Evolutionary conservation across 2,888 invertebrate species (phyloP).

Genomic region (Ormyrus pomaceus): DNA sequence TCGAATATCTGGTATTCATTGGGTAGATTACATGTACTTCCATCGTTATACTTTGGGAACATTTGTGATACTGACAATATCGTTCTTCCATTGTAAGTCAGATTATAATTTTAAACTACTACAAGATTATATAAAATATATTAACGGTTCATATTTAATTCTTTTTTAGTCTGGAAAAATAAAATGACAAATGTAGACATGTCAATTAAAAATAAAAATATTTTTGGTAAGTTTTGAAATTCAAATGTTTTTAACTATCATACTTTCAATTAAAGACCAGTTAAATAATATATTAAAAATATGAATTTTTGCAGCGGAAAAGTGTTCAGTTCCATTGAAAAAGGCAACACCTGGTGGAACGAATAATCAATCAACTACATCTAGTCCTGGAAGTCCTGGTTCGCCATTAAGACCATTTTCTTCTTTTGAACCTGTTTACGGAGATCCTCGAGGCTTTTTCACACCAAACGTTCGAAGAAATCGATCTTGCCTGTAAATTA

Average conservation of each 20-base stretch:
- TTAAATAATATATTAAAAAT: not conserved
- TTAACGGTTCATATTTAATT: slow-evolving; percentile 11
- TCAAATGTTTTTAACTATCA: not conserved
- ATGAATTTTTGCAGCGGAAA: slow-evolving; percentile 64
- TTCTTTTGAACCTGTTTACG: slow-evolving; percentile 71
- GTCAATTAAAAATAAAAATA: slow-evolving; percentile 67
- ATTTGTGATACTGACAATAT: slow-evolving; percentile 65
- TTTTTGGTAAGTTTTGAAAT: slow-evolving; percentile 67
- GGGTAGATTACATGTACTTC: slow-evolving; percentile 70
- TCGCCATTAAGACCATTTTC: slow-evolving; percentile 69
- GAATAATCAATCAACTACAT: slow-evolving; percentile 62
- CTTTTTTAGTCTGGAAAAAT: slow-evolving; percentile 68
- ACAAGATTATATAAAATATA: slow-evolving; percentile 5
- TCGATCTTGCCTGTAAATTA: slow-evolving; percentile 48
- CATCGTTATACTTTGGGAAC: slow-evolving; percentile 71
- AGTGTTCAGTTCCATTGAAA: slow-evolving; percentile 69
- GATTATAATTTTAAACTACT: not conserved
- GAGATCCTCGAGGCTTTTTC: slow-evolving; percentile 66
- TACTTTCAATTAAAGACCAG: slow-evolving; percentile 4
- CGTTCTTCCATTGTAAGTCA: slow-evolving; percentile 70
- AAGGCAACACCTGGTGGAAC: slow-evolving; percentile 63
- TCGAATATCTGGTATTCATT: slow-evolving; percentile 69
- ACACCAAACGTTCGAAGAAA: slow-evolving; percentile 67
- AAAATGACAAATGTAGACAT: slow-evolving; percentile 69
- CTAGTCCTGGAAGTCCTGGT: slow-evolving; percentile 65